phyloP scores from a whole-genome alignment of 1,140 invertebrate genomes.

The Drosophila varians region DNA sequence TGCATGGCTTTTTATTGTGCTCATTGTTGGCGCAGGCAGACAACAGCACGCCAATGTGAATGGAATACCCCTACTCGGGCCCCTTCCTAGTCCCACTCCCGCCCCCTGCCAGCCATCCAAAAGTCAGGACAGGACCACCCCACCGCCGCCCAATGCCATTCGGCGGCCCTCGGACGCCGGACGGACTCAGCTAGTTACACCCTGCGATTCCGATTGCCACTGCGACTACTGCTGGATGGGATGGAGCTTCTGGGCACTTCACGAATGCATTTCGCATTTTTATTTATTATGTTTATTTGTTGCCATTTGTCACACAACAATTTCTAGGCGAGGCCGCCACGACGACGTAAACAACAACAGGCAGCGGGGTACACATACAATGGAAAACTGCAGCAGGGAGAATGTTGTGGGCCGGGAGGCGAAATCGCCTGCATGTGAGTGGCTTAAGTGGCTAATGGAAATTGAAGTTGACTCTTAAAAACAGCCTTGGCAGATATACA shows the following conservation, averaged over 20 bases:
- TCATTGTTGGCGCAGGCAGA: slow-evolving; percentile 64
- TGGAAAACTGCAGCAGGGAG: background rate
- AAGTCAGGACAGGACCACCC: background rate
- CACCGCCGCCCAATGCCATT: slow-evolving; percentile 23
- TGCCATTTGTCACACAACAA: slow-evolving; percentile 72
- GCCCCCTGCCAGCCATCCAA: background rate
- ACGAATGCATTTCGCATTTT: slow-evolving; percentile 68
- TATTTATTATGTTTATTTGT: slow-evolving; percentile 81
- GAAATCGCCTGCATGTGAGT: slow-evolving; percentile 31
- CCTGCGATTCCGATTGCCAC: slow-evolving; percentile 36
- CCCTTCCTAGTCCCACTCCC: background rate
- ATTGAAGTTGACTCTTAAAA: slow-evolving; percentile 25
- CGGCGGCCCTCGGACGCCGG: slow-evolving; percentile 8
- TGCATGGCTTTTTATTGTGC: slow-evolving; percentile 81
- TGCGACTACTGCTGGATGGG: slow-evolving; percentile 1
- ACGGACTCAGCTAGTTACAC: slow-evolving; percentile 55
- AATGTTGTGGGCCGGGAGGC: background rate
- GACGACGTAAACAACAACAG: slow-evolving; percentile 18
- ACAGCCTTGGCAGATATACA: background rate
- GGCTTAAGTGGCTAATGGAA: slow-evolving; percentile 40
- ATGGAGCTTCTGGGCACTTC: slow-evolving; percentile 25
- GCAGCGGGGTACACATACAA: slow-evolving; percentile 20
- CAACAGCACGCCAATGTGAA: slow-evolving; percentile 57
- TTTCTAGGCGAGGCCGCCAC: slow-evolving; percentile 60
- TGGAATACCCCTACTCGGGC: slow-evolving; percentile 13